Conservation (phyloP, 1,140 invertebrate species). For the Drosophila lacertosa region DNA sequence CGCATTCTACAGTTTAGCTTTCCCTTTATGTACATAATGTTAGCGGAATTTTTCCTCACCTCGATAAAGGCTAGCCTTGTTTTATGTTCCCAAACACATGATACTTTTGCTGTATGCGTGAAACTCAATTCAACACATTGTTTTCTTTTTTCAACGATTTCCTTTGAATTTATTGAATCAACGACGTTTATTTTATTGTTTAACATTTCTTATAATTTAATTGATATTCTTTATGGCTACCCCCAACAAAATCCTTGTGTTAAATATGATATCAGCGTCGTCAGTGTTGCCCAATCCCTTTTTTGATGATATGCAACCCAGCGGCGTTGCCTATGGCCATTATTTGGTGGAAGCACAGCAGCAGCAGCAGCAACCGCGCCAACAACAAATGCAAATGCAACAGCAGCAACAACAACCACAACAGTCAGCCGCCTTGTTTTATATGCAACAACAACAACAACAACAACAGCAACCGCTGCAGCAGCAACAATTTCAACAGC, state of each 20-base stretch:
- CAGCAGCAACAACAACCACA: conserved; percentile 32
- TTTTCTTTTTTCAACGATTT: neutral
- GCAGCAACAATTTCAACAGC: conserved; percentile 28
- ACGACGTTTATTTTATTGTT: conserved; percentile 1
- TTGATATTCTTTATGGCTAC: conserved; percentile 35
- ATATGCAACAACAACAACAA: conserved; percentile 55
- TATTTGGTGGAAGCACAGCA: conserved; percentile 48
- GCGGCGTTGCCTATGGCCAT: conserved; percentile 37
- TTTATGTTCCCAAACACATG: conserved; percentile 1
- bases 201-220: conserved; percentile 33
- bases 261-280: conserved; percentile 43
- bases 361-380: conserved; percentile 22
- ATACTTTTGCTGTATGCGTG: conserved; percentile 32
- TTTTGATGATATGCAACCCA: conserved; percentile 66
- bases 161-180: conserved; percentile 27
- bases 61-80: conserved; percentile 9
- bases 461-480: conserved; percentile 37
- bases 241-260: conserved; percentile 35
- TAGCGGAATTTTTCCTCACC: neutral
- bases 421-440: conserved; percentile 29
- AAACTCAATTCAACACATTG: conserved; percentile 25
- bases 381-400: conserved; percentile 4
- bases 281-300: conserved; percentile 76
- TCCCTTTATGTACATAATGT: conserved; percentile 11
- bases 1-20: neutral